Evolutionary conservation across 2,888 invertebrate genomes (phyloP), one percentile per base, ranked within the genome.

Genomic region (Archips xylosteana): DNA sequence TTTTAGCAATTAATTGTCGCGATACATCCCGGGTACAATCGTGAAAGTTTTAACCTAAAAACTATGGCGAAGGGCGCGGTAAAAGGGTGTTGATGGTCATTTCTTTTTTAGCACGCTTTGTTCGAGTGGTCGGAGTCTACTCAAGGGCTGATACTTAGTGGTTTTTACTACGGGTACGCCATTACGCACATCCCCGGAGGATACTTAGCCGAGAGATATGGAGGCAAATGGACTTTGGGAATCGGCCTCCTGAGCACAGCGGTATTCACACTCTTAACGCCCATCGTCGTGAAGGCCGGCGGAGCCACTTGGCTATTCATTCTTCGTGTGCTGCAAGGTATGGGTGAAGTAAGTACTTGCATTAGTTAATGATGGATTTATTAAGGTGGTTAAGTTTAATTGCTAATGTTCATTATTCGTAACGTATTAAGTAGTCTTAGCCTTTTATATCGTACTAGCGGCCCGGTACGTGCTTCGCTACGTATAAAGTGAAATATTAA

Each of bases 111-210:
- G 90, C 83, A 91, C 74, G 94, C 93, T n/a, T 92, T 93, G 71
- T 96, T 96, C 82, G 95, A 96, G 32, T 97, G 97, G 97, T 95
- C 95, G n/a, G 96, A 96, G 83, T 90, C 95, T n/a, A 95, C 96
- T 9, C 97, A 97, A 93, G 98, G 98, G 0, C 85, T 97, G 32
- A 97, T 98, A 67, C 92, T 98, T 2, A 96, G 97, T 63, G 96
- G 96, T 0, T 98, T 98, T 89, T 98, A 97, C 89, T 97, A 97
- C 93, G 98, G 98, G 1, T 98, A 98, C 87, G 96, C 97, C 3
- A 87, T 97, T n/a, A 97, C 97, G 0, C 98, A 98, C 81, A 89
- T 98, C 68, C 98, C 98, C 0, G 98, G 98, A 39, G 98, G 98
- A 61, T 95, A 97, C 81, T 88, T 98, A 75, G 97, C 98, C 0